Evolutionary conservation across 2,797 vertebrate species (phyloP).

Genomic region (Anguilla pacifica): DNA sequence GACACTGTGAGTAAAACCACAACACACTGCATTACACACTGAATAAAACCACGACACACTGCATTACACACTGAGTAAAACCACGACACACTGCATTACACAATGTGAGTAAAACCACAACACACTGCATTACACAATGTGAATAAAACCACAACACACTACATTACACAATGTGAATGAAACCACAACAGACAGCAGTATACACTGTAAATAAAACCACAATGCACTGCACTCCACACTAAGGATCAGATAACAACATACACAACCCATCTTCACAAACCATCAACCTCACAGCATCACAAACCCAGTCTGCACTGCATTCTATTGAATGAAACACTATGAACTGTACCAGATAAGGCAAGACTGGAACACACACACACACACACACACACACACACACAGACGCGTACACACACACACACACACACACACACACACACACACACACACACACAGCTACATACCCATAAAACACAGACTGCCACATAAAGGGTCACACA

Average conservation of each 20-base stretch:
- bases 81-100: neutral
- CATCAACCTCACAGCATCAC: neutral
- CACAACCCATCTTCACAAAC: neutral
- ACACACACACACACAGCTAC: neutral
- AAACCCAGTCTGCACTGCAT: neutral
- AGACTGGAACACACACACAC: neutral
- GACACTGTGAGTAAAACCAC: neutral
- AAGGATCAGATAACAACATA: neutral
- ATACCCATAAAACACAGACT: neutral
- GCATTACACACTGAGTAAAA: neutral
- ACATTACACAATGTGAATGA: neutral
- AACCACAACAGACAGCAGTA: neutral
- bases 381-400: too few relatives aligned
- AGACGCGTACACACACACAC: too few relatives aligned
- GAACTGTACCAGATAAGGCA: too few relatives aligned
- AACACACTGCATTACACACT: neutral
- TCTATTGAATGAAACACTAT: too few relatives aligned
- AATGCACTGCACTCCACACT: neutral
- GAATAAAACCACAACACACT: neutral
- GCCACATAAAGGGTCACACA: neutral
- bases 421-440: too few relatives aligned
- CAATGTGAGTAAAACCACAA: neutral
- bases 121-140: neutral
- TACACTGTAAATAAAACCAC: neutral
- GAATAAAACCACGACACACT: neutral